These are phyloP conservation scores for Brachystomella parvula DNA, from an alignment of 1,140 invertebrate species.

Conservation along the genomic window DNA sequence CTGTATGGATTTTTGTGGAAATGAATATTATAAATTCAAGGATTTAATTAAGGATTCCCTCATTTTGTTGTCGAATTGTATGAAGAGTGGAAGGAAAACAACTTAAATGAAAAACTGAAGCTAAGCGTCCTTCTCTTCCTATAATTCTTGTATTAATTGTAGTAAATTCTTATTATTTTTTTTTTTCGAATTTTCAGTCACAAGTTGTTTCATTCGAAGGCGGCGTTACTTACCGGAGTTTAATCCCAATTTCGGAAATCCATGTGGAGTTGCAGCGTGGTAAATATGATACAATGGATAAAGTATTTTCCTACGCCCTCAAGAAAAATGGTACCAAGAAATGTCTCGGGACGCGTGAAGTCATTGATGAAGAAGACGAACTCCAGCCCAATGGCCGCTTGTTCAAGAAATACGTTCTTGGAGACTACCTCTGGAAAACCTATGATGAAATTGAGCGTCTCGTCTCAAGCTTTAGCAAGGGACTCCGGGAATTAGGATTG, in stretches of 20 bases:
- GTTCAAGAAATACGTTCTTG: constrained; percentile 94
- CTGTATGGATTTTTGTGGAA: too few species aligned
- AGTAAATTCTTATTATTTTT: too few species aligned
- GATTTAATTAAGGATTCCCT: too few species aligned
- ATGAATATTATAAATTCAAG: too few species aligned
- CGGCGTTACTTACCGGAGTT: constrained; percentile 61
- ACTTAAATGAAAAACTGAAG: too few species aligned
- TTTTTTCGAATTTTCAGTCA: constrained; percentile 47
- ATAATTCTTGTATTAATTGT: too few species aligned
- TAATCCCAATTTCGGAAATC: constrained; percentile 56
- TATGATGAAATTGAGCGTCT: constrained; percentile 68
- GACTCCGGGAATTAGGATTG: constrained; percentile 55
- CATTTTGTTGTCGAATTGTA: too few species aligned
- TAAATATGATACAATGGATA: constrained; percentile 77
- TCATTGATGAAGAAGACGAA: constrained; percentile 89
- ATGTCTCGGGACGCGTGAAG: constrained; percentile 82
- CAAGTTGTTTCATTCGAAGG: constrained; percentile 50
- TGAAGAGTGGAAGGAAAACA: too few species aligned
- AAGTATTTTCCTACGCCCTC: constrained; percentile 69
- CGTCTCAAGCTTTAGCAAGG: constrained; percentile 67
- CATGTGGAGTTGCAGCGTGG: constrained; percentile 63
- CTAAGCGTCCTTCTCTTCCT: too few species aligned
- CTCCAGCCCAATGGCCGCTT: constrained; percentile 83
- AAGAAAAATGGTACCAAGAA: constrained; percentile 60
- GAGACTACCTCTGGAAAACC: constrained; percentile 84